A percentile compares a stretch with the other conserved stretches of the same genome.
phyloP scores from a whole-genome alignment of 2,113 vertebrate species.

The Eulemur rufifrons region DNA sequence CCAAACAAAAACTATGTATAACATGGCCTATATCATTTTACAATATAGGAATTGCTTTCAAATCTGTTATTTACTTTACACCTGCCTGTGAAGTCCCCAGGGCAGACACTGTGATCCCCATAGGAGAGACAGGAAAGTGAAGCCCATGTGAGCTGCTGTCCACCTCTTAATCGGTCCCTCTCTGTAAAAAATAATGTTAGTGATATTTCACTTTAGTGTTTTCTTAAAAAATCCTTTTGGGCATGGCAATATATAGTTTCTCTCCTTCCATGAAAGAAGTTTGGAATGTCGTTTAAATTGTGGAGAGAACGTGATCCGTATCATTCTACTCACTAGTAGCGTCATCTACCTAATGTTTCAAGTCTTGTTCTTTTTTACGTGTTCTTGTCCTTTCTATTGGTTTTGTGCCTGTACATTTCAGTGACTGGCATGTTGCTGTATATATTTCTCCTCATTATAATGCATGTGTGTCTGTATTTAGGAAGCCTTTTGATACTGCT shows the following conservation, averaged over 20 bases:
- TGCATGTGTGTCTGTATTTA: background rate
- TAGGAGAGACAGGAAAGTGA: background rate
- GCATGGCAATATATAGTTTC: background rate
- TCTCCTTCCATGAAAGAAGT: background rate
- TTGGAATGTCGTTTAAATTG: background rate
- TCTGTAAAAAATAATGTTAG: background rate
- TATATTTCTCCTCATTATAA: background rate
- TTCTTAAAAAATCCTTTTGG: background rate
- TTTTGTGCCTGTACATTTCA: background rate
- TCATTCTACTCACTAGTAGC: background rate
- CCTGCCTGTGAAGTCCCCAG: background rate
- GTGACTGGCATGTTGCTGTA: background rate
- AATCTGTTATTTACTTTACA: background rate
- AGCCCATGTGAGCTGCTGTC: rapidly evolving
- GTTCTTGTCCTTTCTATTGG: background rate
- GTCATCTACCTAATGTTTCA: background rate
- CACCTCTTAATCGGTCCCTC: too few relatives aligned
- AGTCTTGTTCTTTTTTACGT: background rate
- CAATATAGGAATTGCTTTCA: background rate
- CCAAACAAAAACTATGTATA: background rate
- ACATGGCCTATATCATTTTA: background rate
- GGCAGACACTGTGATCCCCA: background rate
- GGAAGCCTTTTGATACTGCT: background rate
- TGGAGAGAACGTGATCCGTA: background rate
- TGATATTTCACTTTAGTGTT: background rate